These are phyloP conservation scores for Ophion slaviceki DNA, from an alignment of 2,888 invertebrate species.

Conservation along the genomic window DNA sequence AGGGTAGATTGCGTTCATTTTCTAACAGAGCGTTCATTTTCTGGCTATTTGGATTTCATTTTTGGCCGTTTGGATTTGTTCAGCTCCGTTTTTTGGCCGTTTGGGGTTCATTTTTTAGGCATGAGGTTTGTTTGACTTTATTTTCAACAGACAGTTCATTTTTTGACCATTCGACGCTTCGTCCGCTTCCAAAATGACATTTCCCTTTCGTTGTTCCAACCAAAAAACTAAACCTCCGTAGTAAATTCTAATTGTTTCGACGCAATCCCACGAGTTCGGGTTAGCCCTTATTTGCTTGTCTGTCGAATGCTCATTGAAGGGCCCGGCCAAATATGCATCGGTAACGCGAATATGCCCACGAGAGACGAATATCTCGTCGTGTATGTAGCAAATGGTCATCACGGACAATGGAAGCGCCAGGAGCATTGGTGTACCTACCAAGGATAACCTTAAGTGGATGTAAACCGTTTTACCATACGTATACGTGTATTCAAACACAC, in stretches of 20 bases:
- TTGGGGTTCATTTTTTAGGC: too few species aligned
- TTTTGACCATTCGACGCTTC: too few species aligned
- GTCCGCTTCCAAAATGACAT: too few species aligned
- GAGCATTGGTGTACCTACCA: constrained; percentile 45
- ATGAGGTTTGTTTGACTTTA: too few species aligned
- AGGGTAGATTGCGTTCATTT: too few species aligned
- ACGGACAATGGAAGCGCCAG: constrained; percentile 36
- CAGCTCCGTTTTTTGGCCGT: too few species aligned
- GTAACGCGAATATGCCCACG: constrained; percentile 46
- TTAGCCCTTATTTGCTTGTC: not conserved
- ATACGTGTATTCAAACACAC: not conserved
- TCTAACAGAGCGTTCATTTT: too few species aligned
- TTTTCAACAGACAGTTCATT: too few species aligned
- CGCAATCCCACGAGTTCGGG: not conserved
- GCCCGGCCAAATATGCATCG: constrained; percentile 7
- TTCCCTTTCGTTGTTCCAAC: too few species aligned
- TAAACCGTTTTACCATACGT: constrained; percentile 52
- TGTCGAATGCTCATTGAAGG: not conserved
- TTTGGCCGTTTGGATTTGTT: too few species aligned
- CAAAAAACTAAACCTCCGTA: too few species aligned
- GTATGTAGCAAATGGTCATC: constrained; percentile 51
- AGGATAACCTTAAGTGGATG: constrained; percentile 49
- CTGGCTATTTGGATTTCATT: too few species aligned
- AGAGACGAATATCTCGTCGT: constrained; percentile 56
- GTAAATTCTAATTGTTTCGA: not conserved